Evolutionary conservation across 2,113 vertebrate species (phyloP), one percentile per base, ranked within the genome.

Genomic region (Vanacampus margaritifer): DNA sequence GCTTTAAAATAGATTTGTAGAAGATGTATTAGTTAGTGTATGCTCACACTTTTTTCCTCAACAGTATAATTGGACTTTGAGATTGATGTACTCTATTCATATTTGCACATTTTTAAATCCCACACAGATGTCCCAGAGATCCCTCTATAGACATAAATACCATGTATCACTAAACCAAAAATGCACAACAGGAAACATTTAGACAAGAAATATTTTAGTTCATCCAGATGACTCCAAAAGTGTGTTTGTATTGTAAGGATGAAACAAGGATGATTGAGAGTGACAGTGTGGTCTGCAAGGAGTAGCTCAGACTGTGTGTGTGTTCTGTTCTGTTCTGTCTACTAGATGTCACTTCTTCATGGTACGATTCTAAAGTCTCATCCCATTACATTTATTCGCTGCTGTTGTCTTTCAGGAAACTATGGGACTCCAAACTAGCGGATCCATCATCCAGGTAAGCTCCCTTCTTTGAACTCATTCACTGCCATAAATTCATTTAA

Each of bases 371-470:
- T n/a, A n/a, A n/a, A n/a, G n/a, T n/a, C n/a, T n/a, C n/a, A n/a
- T n/a, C n/a, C n/a, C n/a, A n/a, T n/a, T n/a, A 14, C n/a, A 61
- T 41, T 23, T 5, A 41, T 10, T 41, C 39, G 1, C 23, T 24
- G 12, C 23, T 51, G 45, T 37, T 85, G 60, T 80, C 37, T 80
- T 79, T 28, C 87, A 99, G 97, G 88, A 98, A 98, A 91, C 85
- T 91, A 51, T 99, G 96, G 96, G 93, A 96, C 63, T 90, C 85
- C 61, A 98, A 97, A 88, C 61, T 97, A 68, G 93, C 93, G 37
- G 94, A 95, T 61, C 87, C 94, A 13, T 93, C 87, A 36, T 94
- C 93, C 69, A 95, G 95, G 97, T 99, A 89, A 84, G 67, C 60
- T 26, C 17, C 41, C 1, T 16, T 63, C 35, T 19, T n/a, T n/a